Conservation (phyloP, 2,888 invertebrate genomes). For the Isoperla grammatica region DNA sequence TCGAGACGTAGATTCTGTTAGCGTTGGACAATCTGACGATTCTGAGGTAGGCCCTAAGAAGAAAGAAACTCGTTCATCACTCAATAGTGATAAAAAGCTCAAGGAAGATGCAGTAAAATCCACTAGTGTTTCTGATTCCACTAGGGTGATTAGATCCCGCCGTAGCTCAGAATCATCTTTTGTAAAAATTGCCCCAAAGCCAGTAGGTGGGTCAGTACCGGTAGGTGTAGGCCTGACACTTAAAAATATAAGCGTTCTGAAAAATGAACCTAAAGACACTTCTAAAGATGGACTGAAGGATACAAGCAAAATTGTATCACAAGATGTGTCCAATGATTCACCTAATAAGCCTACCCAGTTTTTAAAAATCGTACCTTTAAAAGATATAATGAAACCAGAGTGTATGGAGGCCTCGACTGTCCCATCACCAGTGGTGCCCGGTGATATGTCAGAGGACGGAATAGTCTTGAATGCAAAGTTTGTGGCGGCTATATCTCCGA, state of each 20-base stretch:
- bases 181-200: not conserved
- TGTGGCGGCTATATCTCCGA: not conserved
- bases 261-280: not conserved
- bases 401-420: not conserved
- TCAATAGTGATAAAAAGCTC: not conserved
- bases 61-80: not conserved
- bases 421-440: too few species aligned
- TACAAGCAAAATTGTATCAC: not conserved
- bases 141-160: not conserved
- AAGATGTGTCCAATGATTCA: not conserved
- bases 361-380: not conserved
- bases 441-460: too few species aligned
- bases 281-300: not conserved
- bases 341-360: not conserved
- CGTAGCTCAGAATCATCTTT: not conserved
- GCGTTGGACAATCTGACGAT: constrained; percentile 6
- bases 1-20: constrained; percentile 17
- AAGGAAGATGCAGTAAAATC: constrained; percentile 1
- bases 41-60: not conserved
- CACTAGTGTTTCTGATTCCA: not conserved
- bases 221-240: not conserved
- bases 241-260: not conserved
- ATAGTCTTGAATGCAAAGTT: not conserved
- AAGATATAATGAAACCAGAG: not conserved
- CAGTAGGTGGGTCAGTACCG: not conserved